Conservation (phyloP, 2,113 vertebrate species). For the Vicugna pacos region DNA sequence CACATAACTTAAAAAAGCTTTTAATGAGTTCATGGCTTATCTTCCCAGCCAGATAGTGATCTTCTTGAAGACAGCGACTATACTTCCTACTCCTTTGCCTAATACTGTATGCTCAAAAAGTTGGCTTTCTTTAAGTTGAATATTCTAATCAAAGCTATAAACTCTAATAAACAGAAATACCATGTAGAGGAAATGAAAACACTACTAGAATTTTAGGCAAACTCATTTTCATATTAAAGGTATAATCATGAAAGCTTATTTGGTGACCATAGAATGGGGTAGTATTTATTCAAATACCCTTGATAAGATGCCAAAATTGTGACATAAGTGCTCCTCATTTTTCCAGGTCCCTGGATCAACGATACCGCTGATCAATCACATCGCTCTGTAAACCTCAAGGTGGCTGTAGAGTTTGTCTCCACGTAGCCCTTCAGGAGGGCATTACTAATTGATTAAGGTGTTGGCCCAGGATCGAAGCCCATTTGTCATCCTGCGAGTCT, state of each 20-base stretch:
- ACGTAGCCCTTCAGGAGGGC: background rate
- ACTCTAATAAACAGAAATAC: slow-evolving; percentile 32
- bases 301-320: slow-evolving; percentile 12
- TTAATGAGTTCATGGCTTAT: slow-evolving; percentile 8
- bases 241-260: background rate
- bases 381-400: background rate
- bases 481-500: background rate
- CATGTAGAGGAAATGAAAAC: slow-evolving; percentile 41
- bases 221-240: slow-evolving; percentile 19
- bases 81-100: slow-evolving; percentile 52
- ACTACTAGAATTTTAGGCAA: background rate
- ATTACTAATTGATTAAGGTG: slow-evolving; percentile 19
- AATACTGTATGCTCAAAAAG: slow-evolving; percentile 12
- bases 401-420: slow-evolving; percentile 25
- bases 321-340: background rate
- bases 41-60: slow-evolving; percentile 6
- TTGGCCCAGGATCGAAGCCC: background rate
- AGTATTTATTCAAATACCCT: background rate
- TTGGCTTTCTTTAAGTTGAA: slow-evolving; percentile 56
- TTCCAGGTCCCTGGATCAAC: background rate
- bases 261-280: background rate
- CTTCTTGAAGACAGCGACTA: slow-evolving; percentile 45
- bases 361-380: background rate
- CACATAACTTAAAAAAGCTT: background rate
- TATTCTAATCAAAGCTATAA: slow-evolving; percentile 39